A percentile compares a stretch with the other conserved stretches of the same genome.
Conservation (phyloP, 2,113 vertebrate genomes). For the Pitta sordida region DNA sequence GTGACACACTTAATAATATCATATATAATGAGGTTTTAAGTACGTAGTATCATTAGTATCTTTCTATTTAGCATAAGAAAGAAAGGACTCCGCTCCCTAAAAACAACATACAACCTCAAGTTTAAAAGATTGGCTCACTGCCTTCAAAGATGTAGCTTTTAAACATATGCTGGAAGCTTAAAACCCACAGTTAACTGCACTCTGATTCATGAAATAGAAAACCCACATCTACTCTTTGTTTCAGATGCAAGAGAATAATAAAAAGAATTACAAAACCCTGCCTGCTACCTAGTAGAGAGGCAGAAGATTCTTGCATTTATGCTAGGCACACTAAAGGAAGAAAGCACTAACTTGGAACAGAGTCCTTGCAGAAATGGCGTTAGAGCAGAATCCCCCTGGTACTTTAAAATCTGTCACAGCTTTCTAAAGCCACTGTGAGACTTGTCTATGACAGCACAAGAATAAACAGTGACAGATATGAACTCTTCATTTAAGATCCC, state of each 20-base stretch:
- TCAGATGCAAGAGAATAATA: conserved; percentile 2
- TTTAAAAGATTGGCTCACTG: neutral
- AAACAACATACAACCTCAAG: neutral
- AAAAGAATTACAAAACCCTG: neutral
- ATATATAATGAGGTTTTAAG: conserved; percentile 45
- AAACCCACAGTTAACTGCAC: neutral
- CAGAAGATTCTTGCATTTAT: neutral
- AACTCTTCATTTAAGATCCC: neutral
- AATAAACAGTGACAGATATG: neutral
- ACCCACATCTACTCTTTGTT: conserved; percentile 37
- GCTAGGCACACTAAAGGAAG: neutral
- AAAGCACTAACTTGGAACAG: neutral
- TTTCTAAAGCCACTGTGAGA: neutral
- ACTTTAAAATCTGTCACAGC: neutral
- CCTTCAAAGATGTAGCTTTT: conserved; percentile 3
- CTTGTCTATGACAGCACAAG: neutral
- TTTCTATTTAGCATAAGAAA: conserved; percentile 32
- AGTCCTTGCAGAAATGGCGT: neutral
- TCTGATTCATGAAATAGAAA: neutral
- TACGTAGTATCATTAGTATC: neutral
- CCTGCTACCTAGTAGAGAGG: neutral
- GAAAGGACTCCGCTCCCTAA: neutral
- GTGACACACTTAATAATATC: conserved; percentile 59
- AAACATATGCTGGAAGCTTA: conserved; percentile 19
- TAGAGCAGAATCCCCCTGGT: neutral